Percentiles rank a stretch among this genome's conserved stretches.
Conservation (phyloP, 2,113 vertebrate genomes). For the Tricholaema leucomelas region DNA sequence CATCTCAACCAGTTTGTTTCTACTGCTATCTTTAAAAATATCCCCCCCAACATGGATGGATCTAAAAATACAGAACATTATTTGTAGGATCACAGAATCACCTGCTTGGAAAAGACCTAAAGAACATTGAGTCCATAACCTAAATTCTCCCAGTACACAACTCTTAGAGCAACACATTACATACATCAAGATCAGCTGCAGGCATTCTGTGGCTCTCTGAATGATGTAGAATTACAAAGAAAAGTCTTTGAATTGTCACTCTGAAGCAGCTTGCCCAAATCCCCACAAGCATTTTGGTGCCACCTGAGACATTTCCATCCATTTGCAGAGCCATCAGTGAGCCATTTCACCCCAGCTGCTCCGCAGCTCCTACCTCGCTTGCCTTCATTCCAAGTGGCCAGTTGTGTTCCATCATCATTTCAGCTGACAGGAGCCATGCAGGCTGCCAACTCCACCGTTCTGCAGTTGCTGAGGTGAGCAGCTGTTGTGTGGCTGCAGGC, state of each 20-base stretch:
- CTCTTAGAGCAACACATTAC: too few species aligned
- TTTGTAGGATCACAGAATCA: too few species aligned
- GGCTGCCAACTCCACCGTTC: neutral
- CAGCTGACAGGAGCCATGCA: neutral
- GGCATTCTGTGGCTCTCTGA: neutral
- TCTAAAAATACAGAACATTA: too few species aligned
- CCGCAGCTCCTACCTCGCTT: neutral
- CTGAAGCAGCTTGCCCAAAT: neutral
- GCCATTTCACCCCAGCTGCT: neutral
- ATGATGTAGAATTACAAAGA: accelerated
- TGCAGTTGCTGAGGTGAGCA: neutral
- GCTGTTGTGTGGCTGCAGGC: neutral
- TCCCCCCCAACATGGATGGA: too few species aligned
- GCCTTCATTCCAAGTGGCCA: neutral
- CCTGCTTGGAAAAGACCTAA: too few species aligned
- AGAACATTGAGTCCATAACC: too few species aligned
- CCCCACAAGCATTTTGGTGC: neutral
- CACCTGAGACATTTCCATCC: neutral
- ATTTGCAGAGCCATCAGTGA: neutral
- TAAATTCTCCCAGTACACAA: too few species aligned
- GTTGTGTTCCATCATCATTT: neutral
- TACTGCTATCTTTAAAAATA: too few species aligned
- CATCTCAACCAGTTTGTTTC: too few species aligned
- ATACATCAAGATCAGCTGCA: neutral
- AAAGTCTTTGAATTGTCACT: too few species aligned